Conservation (phyloP, 2,888 invertebrate species). For the Drepanosiphum platanoidis region DNA sequence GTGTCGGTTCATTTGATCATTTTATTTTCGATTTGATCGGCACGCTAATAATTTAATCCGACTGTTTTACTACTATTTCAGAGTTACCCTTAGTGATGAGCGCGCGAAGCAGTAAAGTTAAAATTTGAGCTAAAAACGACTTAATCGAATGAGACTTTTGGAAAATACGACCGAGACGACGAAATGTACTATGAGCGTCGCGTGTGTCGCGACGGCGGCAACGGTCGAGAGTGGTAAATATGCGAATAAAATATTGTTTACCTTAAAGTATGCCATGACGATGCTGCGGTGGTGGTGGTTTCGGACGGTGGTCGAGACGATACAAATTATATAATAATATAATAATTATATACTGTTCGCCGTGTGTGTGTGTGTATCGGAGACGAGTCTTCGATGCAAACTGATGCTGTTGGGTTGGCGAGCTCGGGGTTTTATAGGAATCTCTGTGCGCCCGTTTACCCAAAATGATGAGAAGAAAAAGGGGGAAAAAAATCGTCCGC, state of each 20-base stretch:
- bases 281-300: background rate
- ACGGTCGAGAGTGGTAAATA: too few species aligned
- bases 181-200: too few species aligned
- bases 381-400: slow-evolving; percentile 10
- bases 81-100: too few species aligned
- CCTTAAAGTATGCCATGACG: slow-evolving; percentile 31
- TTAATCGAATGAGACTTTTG: too few species aligned
- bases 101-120: too few species aligned
- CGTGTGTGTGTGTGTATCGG: background rate
- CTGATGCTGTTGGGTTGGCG: slow-evolving; percentile 1
- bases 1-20: too few species aligned
- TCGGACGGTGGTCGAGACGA: background rate
- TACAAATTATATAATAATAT: background rate
- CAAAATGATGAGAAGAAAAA: background rate
- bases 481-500: background rate
- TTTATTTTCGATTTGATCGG: too few species aligned
- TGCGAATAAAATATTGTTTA: background rate
- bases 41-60: too few species aligned
- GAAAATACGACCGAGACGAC: too few species aligned
- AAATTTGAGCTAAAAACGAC: too few species aligned
- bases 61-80: too few species aligned
- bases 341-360: background rate
- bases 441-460: background rate
- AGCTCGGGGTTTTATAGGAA: slow-evolving; percentile 12
- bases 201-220: background rate